Evolutionary conservation across 2,888 invertebrate species (phyloP), one percentile per base, ranked within the genome.

Genomic region (Drosophila parthenogenetica): DNA sequence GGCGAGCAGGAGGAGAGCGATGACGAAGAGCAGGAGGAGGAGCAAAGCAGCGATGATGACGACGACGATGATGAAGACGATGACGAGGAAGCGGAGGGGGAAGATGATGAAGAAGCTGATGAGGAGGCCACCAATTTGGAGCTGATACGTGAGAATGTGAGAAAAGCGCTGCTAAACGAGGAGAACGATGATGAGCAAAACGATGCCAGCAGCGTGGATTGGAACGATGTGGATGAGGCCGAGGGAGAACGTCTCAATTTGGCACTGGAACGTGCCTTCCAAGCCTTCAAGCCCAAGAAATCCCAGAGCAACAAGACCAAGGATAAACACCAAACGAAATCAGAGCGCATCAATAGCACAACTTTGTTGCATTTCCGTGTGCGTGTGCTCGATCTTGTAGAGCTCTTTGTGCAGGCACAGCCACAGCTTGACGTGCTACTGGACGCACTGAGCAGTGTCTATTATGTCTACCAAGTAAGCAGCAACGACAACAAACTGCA

Each of bases 221-320:
- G 89, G 83, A 83, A 83, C n/a, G 89, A 83, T 49, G 81, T 83
- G 3, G 54, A 48, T 35, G 83, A 83, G 13, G 87, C 69, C 5
- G 40, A 80, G n/a, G 83, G 83, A 11, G 46, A 79, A 0, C 87
- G 81, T 5, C 57, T 83, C 1, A 89, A 83, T 59, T 19, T 19
- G 10, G 84, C 89, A 5, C 40, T 83, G 29, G 89, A 80, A 19
- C 46, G 19, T 5, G 72, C 87, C 5, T 89, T 89, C 42, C 63
- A 68, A 13, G 32, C 71, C 5, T 67, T 59, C 17, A 64, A 51
- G 10, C 67, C 75, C 3, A 50, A 51, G 13, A 19, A 45, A n/a
- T 17, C 14, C 8, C 16, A 39, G 2, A 13, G 39, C 11, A 55
- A 37, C 5, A 68, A 73, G 5, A 22, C 61, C 0, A 19, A 77